Evolutionary conservation across 2,113 vertebrate genomes (phyloP), one percentile per base, ranked within the genome.

Genomic region (Archocentrus centrarchus): DNA sequence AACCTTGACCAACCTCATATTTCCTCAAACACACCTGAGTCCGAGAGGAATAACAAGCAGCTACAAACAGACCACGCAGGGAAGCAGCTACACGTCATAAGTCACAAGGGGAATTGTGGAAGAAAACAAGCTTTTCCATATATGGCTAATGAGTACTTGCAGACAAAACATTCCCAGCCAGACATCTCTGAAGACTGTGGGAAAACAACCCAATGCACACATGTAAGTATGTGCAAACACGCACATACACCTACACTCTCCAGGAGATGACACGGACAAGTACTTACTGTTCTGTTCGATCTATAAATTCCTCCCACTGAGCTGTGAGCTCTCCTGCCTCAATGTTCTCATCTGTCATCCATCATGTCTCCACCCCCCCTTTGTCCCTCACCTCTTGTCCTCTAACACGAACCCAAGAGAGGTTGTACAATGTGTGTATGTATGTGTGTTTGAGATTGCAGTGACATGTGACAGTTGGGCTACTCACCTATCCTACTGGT

Each of bases 241-340:
- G 61, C 61, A 32, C 50, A 63, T n/a, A 58, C 24, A 18, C 55
- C 39, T 27, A 35, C 75, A 80, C 82, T 32, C 68, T 61, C 66
- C 47, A 10, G 78, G 80, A 86, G 78, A 82, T 78, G 86, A 79
- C 86, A 83, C 37, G 14, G 63, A 80, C 87, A 75, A 86, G 88
- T 87, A 53, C 89, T 91, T 57, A 59, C 80, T 90, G 87, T 90
- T 79, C 77, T 79, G 32, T 86, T 85, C 82, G 11, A 91, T 92
- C 86, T 90, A 87, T 89, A 89, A 86, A 89, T 90, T 88, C 89
- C 89, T 86, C 77, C 86, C 79, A 61, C 87, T 79, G 83, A 89
- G 77, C 70, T 58, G 76, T 60, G 80, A 75, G 77, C 9, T 4
- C 73, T 44, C 59, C 57, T 63, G 22, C 77, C 83, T 79, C 57